These are phyloP conservation scores for Drosophila planitibia DNA, from an alignment of 2,888 invertebrate species.

Conservation along the genomic window DNA sequence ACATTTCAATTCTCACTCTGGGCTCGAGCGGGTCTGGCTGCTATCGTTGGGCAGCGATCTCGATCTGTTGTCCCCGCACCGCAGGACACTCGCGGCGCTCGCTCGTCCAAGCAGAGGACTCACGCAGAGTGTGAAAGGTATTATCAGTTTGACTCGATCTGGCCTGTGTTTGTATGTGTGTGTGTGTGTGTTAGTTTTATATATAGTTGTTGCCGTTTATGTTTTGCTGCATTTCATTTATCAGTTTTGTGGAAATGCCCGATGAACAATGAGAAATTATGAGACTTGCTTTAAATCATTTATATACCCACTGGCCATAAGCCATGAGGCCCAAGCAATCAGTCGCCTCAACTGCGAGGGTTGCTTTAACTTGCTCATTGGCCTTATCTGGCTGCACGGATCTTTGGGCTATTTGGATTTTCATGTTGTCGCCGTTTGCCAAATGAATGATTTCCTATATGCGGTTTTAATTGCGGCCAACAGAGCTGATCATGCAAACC, in stretches of 20 bases:
- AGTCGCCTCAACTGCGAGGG: slow-evolving; percentile 45
- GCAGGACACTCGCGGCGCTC: slow-evolving; percentile 56
- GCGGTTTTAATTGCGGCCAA: slow-evolving; percentile 80
- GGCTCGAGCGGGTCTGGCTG: slow-evolving; percentile 16
- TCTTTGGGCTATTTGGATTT: slow-evolving; percentile 45
- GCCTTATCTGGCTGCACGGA: slow-evolving; percentile 46
- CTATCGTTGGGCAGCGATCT: slow-evolving; percentile 61
- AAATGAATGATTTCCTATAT: slow-evolving; percentile 73
- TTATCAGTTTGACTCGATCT: slow-evolving; percentile 79
- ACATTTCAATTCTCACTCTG: slow-evolving; percentile 66
- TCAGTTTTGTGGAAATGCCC: slow-evolving; percentile 71
- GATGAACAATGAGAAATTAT: slow-evolving; percentile 80
- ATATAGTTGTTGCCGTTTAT: slow-evolving; percentile 68
- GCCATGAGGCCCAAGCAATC: slow-evolving; percentile 28
- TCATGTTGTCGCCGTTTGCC: slow-evolving; percentile 59
- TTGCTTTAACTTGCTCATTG: slow-evolving; percentile 62
- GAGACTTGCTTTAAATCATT: slow-evolving; percentile 81
- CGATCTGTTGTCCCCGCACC: slow-evolving; percentile 42
- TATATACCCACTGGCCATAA: slow-evolving; percentile 45
- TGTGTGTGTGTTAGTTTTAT: slow-evolving; percentile 16
- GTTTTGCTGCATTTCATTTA: slow-evolving; percentile 72
- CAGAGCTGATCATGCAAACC: slow-evolving; percentile 20
- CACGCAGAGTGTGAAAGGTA: slow-evolving; percentile 79
- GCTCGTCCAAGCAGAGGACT: slow-evolving; percentile 41
- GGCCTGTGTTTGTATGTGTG: slow-evolving; percentile 8